Evolutionary conservation across 2,113 vertebrate species (phyloP).

Genomic region (Nesospiza acunhae): DNA sequence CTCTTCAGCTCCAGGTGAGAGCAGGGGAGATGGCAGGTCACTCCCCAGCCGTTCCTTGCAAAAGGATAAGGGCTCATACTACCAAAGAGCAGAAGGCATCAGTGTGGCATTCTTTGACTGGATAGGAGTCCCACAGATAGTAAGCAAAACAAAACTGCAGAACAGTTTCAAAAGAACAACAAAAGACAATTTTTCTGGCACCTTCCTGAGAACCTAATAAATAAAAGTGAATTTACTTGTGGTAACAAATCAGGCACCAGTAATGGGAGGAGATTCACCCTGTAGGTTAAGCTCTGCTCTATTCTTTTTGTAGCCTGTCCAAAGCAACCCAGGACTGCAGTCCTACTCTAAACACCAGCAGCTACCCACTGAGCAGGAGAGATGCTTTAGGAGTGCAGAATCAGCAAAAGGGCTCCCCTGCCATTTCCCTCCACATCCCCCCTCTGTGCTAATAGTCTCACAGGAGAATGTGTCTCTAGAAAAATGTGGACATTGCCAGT

Average conservation of each 20-base stretch:
- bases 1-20: neutral
- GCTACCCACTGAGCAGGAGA: neutral
- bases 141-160: neutral
- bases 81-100: neutral
- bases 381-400: neutral
- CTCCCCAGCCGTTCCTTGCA: neutral
- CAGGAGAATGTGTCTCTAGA: neutral
- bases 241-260: neutral
- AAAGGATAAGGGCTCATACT: neutral
- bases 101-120: neutral
- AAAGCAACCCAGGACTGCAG: neutral
- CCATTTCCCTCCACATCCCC: neutral
- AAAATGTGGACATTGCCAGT: neutral
- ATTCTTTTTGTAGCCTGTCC: constrained; percentile 39
- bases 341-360: constrained; percentile 29
- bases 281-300: neutral
- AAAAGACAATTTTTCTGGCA: neutral
- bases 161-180: neutral
- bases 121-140: neutral
- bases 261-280: neutral
- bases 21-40: neutral
- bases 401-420: constrained; percentile 1
- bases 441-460: neutral
- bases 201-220: neutral
- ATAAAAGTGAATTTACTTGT: constrained; percentile 11